These are phyloP conservation scores for Cheilosia urbana DNA, from an alignment of 2,888 invertebrate genomes.

Conservation along the genomic window DNA sequence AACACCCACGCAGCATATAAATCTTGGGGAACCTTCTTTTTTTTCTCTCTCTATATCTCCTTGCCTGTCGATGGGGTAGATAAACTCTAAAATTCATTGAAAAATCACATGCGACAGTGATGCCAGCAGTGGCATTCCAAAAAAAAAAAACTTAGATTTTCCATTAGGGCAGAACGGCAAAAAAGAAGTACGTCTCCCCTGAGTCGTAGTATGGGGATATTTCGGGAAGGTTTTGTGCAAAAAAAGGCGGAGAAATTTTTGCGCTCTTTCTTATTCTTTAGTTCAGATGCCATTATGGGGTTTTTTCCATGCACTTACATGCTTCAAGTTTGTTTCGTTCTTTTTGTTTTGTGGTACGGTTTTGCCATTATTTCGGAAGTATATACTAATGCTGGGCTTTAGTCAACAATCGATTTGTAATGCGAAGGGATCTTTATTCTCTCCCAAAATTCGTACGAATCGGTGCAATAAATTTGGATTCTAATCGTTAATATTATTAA, in stretches of 20 bases:
- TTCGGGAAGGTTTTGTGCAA: background rate
- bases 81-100: constrained; percentile 45
- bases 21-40: background rate
- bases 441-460: background rate
- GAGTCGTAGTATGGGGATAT: background rate
- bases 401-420: background rate
- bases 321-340: background rate
- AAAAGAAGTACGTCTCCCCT: background rate
- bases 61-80: background rate
- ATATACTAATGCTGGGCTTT: background rate
- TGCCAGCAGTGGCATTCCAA: background rate
- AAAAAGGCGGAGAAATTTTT: background rate
- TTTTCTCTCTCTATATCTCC: background rate
- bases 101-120: constrained; percentile 42
- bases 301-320: constrained; percentile 13
- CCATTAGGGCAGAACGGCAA: constrained; percentile 29
- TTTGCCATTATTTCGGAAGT: background rate
- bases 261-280: background rate
- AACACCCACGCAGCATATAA: background rate
- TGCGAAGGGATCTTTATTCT: background rate
- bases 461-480: background rate
- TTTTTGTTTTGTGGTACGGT: background rate
- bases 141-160: constrained; percentile 26
- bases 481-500: background rate
- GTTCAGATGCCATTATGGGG: background rate